Evolutionary conservation across 2,888 invertebrate species (phyloP), one percentile per base, ranked within the genome.

Genomic region (Nephrotoma flavescens): DNA sequence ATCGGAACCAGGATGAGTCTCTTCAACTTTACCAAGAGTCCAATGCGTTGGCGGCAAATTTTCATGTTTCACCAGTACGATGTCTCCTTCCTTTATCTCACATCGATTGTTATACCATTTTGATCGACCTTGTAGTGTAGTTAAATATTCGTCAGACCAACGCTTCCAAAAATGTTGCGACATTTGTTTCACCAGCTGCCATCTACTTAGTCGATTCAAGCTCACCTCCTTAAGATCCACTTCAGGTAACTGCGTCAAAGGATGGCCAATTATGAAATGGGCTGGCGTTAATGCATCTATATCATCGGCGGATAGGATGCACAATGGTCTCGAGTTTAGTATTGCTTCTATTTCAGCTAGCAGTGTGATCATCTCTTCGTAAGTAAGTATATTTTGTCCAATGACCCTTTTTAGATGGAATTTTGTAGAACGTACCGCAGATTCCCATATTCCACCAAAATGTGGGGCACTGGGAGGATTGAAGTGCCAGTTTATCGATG

Each of bases 21-120:
- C 85, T 11, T 84, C 85, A 6, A 90, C 87, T 71, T 88, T 84
- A 9, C 88, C 89, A 2, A 89, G 52, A 9, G 84, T 83, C 90
- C 90, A 90, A 7, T 88, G 86, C 5, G 86, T 31, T 11, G 89
- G 89, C 2, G 88, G 89, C 4, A 87, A 83, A 86, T 88, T 88
- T 11, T 89, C 88, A 12, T 90, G 88, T 42, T 88, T 89, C 1
- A 90, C 15, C 6, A 90, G 42, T 6, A 90, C 90, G 6, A 90
- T 41, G 42, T 88, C 87, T 44, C 88, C 88, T 9, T 87, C 83
- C 11, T 87, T 41, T n/a, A 89, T 85, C 42, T 88, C 87, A 12
- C 86, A 86, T 2, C 71, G 47, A 5, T 87, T 71, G 11, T 83
- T 41, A 4, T 86, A 42, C 90, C 89, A 90, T 86, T 90, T 89